Conservation (phyloP, 1,140 invertebrate species). For the Zaprionus capensis region DNA sequence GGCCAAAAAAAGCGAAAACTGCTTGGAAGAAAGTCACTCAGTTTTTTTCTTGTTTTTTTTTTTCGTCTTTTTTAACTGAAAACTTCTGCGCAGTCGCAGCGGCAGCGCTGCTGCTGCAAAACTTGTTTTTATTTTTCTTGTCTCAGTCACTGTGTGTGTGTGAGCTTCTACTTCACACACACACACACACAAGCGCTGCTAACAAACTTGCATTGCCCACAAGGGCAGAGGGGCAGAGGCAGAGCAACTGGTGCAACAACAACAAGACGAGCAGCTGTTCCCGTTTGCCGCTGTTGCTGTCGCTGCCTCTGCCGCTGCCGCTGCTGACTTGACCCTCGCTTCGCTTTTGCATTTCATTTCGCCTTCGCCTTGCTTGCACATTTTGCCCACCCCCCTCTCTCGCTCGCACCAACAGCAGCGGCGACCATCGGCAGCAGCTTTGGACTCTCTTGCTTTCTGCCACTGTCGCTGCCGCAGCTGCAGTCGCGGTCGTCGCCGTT, state of each 20-base stretch:
- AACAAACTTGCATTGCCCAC: slow-evolving; percentile 41
- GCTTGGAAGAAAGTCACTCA: slow-evolving; percentile 72
- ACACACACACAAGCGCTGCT: slow-evolving; percentile 31
- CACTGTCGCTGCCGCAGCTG: not conserved
- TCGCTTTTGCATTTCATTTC: slow-evolving; percentile 45
- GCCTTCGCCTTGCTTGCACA: slow-evolving; percentile 9
- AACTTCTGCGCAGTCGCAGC: slow-evolving; percentile 67
- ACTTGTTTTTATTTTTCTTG: slow-evolving; percentile 65
- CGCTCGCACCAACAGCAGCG: not conserved
- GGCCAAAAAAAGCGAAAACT: slow-evolving; percentile 63
- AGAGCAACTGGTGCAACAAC: slow-evolving; percentile 25
- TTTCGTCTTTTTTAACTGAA: slow-evolving; percentile 54
- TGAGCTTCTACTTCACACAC: slow-evolving; percentile 59
- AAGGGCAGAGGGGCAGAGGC: slow-evolving; percentile 38
- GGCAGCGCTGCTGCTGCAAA: slow-evolving; percentile 36
- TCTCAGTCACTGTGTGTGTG: slow-evolving; percentile 35
- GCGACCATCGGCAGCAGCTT: slow-evolving; percentile 8
- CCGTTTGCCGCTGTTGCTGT: slow-evolving; percentile 30
- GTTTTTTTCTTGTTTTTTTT: slow-evolving; percentile 29
- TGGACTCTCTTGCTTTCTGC: slow-evolving; percentile 12
- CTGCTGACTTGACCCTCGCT: slow-evolving; percentile 41
- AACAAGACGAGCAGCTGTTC: slow-evolving; percentile 46
- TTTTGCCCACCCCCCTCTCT: slow-evolving; percentile 7
- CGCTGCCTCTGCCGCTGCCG: not conserved
- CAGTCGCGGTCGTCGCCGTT: slow-evolving; percentile 10